These are phyloP conservation scores for Copsychus sechellarum DNA, from an alignment of 2,113 vertebrate species.

Conservation along the genomic window DNA sequence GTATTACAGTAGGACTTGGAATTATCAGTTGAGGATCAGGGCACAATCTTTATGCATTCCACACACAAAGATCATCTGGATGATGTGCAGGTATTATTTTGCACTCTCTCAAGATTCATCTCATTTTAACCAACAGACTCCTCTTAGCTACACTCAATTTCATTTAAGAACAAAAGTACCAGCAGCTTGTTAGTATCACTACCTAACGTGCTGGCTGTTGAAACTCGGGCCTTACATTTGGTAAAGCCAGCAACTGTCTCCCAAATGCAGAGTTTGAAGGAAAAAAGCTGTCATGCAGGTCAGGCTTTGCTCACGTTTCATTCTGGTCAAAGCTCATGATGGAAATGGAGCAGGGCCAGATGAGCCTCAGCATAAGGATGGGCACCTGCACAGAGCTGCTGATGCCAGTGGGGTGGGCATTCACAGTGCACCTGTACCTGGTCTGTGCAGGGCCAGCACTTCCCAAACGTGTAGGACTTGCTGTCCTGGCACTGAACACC, in stretches of 20 bases:
- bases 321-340: neutral
- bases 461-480: rapidly evolving
- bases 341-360: neutral
- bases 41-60: neutral
- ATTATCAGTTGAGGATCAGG: neutral
- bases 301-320: neutral
- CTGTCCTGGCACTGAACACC: neutral
- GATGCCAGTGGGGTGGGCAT: neutral
- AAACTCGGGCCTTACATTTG: neutral
- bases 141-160: neutral
- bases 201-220: neutral
- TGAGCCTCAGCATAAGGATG: neutral
- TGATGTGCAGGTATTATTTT: neutral
- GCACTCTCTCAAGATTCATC: neutral
- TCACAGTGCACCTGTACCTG: neutral
- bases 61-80: neutral
- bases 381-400: neutral
- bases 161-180: neutral
- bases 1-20: neutral
- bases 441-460: neutral
- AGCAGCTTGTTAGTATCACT: neutral
- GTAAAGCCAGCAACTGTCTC: neutral
- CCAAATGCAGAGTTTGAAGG: neutral
- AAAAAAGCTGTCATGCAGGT: neutral
- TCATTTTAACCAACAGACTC: neutral